A percentile compares a stretch with the other conserved stretches of the same genome.
phyloP scores from a whole-genome alignment of 2,113 vertebrate genomes.

The Podarcis muralis region DNA sequence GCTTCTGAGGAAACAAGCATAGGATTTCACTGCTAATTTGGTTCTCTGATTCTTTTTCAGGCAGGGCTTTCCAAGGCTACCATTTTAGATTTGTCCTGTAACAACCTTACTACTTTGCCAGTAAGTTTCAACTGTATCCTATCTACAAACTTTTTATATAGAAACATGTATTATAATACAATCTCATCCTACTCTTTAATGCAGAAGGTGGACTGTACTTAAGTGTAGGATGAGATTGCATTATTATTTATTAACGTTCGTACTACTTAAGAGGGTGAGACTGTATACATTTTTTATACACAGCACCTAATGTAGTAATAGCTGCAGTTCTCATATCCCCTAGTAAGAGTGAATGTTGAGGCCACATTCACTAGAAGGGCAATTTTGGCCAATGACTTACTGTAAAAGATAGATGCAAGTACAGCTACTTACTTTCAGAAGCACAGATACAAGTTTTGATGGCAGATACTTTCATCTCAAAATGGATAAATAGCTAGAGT shows the following conservation, averaged over 20 bases:
- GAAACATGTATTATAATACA: neutral
- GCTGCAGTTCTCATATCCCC: neutral
- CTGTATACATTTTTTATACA: too few species aligned
- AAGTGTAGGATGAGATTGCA: neutral
- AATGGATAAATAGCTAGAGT: neutral
- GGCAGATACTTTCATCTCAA: neutral
- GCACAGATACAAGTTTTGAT: neutral
- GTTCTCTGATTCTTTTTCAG: conserved; percentile 72
- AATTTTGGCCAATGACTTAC: neutral
- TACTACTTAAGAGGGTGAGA: too few species aligned
- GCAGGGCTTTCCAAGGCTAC: conserved; percentile 91
- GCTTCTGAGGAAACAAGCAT: neutral
- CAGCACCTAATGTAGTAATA: neutral
- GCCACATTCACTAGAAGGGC: accelerated
- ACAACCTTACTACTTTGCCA: conserved; percentile 87
- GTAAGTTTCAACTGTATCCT: conserved; percentile 75
- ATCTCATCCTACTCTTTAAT: too few species aligned
- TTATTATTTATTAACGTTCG: neutral
- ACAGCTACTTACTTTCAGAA: neutral
- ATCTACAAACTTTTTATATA: neutral
- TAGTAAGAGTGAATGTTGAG: neutral
- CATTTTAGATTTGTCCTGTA: conserved; percentile 92
- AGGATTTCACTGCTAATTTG: neutral
- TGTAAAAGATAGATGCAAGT: neutral
- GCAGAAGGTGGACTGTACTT: too few species aligned